Percentiles rank a stretch among this genome's conserved stretches.
Conservation (phyloP, 2,113 vertebrate genomes). For the Mus spicilegus region DNA sequence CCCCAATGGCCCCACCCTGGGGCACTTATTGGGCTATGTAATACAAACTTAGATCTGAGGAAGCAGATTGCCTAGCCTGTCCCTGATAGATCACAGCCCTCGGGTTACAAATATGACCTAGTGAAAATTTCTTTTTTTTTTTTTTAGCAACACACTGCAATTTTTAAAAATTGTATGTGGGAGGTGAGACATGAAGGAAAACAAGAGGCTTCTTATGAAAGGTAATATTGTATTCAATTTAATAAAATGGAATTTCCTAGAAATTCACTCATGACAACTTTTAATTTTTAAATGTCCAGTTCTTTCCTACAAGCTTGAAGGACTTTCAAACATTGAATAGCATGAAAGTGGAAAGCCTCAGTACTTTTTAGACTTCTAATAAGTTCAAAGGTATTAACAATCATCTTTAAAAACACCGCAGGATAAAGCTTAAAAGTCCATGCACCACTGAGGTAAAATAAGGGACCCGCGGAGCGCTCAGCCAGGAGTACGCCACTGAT, state of each 20-base stretch:
- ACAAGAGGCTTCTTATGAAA: constrained; percentile 43
- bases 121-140: background rate
- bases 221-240: background rate
- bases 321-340: constrained; percentile 34
- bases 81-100: background rate
- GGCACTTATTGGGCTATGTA: background rate
- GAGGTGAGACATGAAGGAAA: constrained; percentile 39
- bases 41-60: background rate
- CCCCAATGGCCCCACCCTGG: background rate
- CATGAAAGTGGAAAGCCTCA: constrained; percentile 23
- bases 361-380: constrained; percentile 43
- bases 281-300: constrained; percentile 43
- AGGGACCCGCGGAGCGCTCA: no score
- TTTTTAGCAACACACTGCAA: background rate
- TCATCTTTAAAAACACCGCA: constrained; percentile 31
- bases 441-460: background rate
- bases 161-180: constrained; percentile 6
- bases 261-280: constrained; percentile 31
- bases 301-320: constrained; percentile 33
- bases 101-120: background rate
- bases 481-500: background rate
- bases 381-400: constrained; percentile 53
- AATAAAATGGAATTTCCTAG: constrained; percentile 16
- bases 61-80: background rate
- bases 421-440: background rate